A percentile compares a stretch with the other conserved stretches of the same genome.
phyloP scores from a whole-genome alignment of 2,113 vertebrate genomes.

The Otus sunia region DNA sequence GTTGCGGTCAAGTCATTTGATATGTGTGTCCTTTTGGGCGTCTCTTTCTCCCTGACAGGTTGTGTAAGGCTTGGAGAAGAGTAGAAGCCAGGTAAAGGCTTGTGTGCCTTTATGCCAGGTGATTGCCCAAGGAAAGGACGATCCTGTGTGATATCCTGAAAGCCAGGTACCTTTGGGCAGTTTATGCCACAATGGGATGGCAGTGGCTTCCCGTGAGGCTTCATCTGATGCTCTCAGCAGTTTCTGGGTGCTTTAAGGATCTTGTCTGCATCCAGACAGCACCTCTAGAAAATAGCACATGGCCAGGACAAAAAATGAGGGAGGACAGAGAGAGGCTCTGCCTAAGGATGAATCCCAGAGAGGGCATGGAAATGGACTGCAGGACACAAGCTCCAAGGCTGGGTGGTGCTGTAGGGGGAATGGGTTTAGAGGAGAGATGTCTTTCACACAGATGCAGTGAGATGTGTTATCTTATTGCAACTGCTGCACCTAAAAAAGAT shows the following conservation, averaged over 20 bases:
- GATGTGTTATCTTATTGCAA: not conserved
- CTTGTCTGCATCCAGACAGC: not conserved
- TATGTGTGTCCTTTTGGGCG: accelerated
- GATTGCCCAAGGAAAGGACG: not conserved
- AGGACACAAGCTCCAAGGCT: not conserved
- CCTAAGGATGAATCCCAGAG: not conserved
- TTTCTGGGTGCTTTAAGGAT: not conserved
- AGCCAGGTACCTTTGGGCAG: not conserved
- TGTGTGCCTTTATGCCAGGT: not conserved
- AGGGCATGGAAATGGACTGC: not conserved
- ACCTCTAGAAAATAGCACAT: not conserved
- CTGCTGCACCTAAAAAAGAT: not conserved
- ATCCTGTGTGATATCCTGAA: not conserved
- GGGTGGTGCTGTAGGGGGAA: no score
- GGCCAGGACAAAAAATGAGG: not conserved
- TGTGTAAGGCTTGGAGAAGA: not conserved
- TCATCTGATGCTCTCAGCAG: not conserved
- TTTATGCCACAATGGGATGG: accelerated
- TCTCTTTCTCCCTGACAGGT: not conserved
- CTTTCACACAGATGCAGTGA: not conserved
- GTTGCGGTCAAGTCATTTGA: not conserved
- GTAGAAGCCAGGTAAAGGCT: not conserved
- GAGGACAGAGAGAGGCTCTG: not conserved
- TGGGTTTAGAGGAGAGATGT: not conserved
- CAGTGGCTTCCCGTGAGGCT: not conserved